Percentiles rank a stretch among this genome's conserved stretches.
These are phyloP conservation scores for Phalacrocorax aristotelis DNA, from an alignment of 2,113 vertebrate species.

Conservation along the genomic window DNA sequence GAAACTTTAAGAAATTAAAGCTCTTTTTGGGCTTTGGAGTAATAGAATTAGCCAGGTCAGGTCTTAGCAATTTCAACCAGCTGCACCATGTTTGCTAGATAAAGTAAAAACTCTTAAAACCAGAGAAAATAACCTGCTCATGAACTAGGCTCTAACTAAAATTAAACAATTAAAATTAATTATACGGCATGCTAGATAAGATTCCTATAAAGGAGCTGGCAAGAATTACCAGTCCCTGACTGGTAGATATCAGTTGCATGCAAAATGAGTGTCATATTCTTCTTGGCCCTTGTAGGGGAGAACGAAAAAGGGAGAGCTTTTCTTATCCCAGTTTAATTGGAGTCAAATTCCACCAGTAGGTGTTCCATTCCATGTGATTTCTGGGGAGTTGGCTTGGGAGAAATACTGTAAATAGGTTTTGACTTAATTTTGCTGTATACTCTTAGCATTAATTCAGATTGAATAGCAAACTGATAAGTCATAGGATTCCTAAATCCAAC, in stretches of 20 bases:
- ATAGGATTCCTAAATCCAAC: neutral
- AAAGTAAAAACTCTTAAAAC: neutral
- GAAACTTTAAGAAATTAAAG: neutral
- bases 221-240: neutral
- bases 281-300: neutral
- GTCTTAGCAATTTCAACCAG: neutral
- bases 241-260: neutral
- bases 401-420: neutral
- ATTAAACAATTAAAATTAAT: neutral
- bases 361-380: neutral
- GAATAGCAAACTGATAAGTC: neutral
- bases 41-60: neutral
- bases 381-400: neutral
- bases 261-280: neutral
- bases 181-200: neutral
- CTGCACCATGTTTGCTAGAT: accelerated
- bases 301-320: neutral
- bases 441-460: neutral
- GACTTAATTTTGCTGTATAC: neutral
- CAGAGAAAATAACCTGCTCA: neutral
- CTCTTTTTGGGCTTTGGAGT: neutral
- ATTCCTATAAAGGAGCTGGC: neutral
- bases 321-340: neutral
- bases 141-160: neutral
- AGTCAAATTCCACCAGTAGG: neutral